phyloP scores from a whole-genome alignment of 92 coral and sea anemone genomes.

The Palythoa caribaeorum region DNA sequence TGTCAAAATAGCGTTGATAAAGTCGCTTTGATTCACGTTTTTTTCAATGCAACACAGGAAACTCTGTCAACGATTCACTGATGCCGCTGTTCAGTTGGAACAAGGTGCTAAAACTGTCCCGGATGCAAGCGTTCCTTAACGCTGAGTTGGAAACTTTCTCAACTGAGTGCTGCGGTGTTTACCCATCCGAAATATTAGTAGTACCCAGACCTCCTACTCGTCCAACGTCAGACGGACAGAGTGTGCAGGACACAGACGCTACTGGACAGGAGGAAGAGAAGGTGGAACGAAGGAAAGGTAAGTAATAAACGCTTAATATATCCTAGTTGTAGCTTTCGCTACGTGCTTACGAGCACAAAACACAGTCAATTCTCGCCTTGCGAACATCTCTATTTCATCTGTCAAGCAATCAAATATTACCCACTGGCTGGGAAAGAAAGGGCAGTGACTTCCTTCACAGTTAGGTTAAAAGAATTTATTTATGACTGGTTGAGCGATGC shows the following conservation, averaged over 20 bases:
- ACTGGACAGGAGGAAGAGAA: slow-evolving; percentile 11
- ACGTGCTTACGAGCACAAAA: no score
- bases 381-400: no score
- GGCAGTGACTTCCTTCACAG: no score
- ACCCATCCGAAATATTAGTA: slow-evolving; percentile 69
- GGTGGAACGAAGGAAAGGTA: slow-evolving; percentile 18
- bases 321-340: no score
- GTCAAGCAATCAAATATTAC: no score
- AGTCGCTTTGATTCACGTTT: background rate
- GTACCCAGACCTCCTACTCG: slow-evolving; percentile 52
- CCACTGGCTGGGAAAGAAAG: no score
- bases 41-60: background rate
- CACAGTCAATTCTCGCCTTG: no score
- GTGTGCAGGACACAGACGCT: slow-evolving; percentile 33
- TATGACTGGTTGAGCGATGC: no score
- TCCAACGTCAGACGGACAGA: slow-evolving; percentile 43
- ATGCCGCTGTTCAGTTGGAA: slow-evolving; percentile 81
- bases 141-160: slow-evolving; percentile 82
- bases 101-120: slow-evolving; percentile 83
- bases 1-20: no score
- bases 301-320: background rate
- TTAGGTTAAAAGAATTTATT: no score
- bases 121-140: slow-evolving; percentile 79
- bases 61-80: slow-evolving; percentile 21
- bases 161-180: slow-evolving; percentile 85